Evolutionary conservation across 2,797 vertebrate species (phyloP).

Genomic region (Loris lydekkerianus): DNA sequence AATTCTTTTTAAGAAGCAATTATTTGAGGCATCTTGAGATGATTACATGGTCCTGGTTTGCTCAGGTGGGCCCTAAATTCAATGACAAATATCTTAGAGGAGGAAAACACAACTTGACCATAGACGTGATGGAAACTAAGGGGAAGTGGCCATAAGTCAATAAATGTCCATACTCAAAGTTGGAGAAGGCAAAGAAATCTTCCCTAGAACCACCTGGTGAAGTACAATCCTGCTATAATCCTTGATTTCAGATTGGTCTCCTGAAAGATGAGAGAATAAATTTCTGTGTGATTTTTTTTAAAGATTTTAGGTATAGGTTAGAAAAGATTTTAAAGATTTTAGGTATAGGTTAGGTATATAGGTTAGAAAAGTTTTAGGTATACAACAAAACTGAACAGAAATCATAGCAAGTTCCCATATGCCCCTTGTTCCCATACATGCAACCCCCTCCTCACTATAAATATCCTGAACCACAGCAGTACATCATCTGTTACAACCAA

Average conservation of each 20-base stretch:
- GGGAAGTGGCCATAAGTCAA: background rate
- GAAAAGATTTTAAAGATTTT: background rate
- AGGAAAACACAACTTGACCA: background rate
- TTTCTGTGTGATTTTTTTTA: background rate
- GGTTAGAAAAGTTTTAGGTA: slow-evolving; percentile 16
- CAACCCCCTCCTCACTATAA: background rate
- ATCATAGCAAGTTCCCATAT: background rate
- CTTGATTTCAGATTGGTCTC: background rate
- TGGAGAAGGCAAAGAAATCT: background rate
- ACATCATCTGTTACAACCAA: background rate
- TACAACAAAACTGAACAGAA: background rate
- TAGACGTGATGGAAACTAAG: background rate
- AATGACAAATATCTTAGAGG: background rate
- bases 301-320: background rate
- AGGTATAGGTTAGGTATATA: background rate
- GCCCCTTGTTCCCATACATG: background rate
- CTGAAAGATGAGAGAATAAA: background rate
- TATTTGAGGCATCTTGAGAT: background rate
- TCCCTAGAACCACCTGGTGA: background rate
- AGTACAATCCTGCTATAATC: background rate
- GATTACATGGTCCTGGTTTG: background rate
- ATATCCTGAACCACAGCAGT: background rate
- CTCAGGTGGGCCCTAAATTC: background rate
- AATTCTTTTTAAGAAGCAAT: background rate
- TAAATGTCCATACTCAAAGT: background rate